Base-by-base conservation (phyloP, 2,797 vertebrate genomes). In the Thaleichthys pacificus region DNA sequence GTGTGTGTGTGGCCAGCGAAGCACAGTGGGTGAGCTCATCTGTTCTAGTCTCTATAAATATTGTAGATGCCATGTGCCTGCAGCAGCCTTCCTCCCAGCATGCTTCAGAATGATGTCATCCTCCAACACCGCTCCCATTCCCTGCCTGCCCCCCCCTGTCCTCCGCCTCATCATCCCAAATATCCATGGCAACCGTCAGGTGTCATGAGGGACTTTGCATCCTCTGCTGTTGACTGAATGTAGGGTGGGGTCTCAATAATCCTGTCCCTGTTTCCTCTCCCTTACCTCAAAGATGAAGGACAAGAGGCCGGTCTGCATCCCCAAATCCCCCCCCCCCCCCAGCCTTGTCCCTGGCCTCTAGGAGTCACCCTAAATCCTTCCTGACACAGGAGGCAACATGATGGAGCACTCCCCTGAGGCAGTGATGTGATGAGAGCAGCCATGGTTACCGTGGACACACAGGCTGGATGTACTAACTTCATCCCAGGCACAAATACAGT, bases 31-130 rank as follows among this genome's bases (percentile, higher is more conserved):
- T 62, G 42, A 88, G 86, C 85, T 91, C 89, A 90, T 91, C 85
- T 87, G 88, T 90, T 88, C 82, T 86, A 74, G 81, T 79, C 75
- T 82, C 89, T 89, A 93, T 93, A 92, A 93, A 93, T 93, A 93
- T 92, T 93, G 88, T 89, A 93, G 86, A 87, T 91, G 81, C 87
- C 85, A 80, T 80, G 85, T 80, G 86, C 87, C 86, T 85, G 87
- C 85, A 92, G 89, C 86, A 80, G 86, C 85, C 89, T 82, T 71
- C 85, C 38, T 42, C 38, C 38, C 38, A 42, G 38, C 38, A 42
- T 42, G 38, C 38, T 85, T 89, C 83, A 80, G 84, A 77, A 90
- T 92, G 92, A 93, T 91, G 91, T 93, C 91, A 93, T 91, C 82
- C 82, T 85, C 80, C 81, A 80, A 87, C 86, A 85, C 83, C 84